Evolutionary conservation across 2,888 invertebrate genomes (phyloP), one percentile per base, ranked within the genome.

Genomic region (Agrilus biguttatus): DNA sequence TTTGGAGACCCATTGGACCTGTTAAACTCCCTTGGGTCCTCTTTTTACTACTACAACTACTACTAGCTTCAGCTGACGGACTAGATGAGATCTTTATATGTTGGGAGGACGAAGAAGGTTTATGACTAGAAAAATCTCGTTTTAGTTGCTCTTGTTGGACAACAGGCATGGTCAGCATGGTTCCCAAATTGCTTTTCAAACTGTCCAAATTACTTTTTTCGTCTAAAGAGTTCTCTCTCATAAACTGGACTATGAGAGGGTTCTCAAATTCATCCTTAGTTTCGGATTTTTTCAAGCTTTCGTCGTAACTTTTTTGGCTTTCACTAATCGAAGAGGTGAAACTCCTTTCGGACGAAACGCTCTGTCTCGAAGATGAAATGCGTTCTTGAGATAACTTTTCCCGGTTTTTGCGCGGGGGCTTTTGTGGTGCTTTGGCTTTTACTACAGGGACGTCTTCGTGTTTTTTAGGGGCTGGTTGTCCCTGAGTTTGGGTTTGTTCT

Each of bases 231-330:
- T 63, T 63, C 41, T 62, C 56, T 28, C 53, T 51, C 46, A 65
- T 50, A 47, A 64, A 64, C 41, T 63, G 61, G 7, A 58, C 60
- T 33, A 61, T 50, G 37, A 64, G 46, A 1, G 63, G 62, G 51
- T 63, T 60, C 14, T 47, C 45, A n/a, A 42, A 43, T 2, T 49
- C 51, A 8, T 44, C 38, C n/a, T 8, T 37, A 10, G 33, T 35
- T 28, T 39, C 33, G 28, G 34, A 8, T 19, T 14, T 36, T 36
- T 38, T 23, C 10, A 4, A 12, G 33, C 37, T 8, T 10, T 10
- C 34, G 23, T 37, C 37, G 10, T 43, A 8, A 10, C 8, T 37
- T 2, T 37, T 45, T 43, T 8, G 10, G 21, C n/a, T 35, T 5
- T 13, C n/a, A 33, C 14, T 36, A 38, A 28, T 35, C 28, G 36